Conservation (phyloP, 2,113 vertebrate species). For the Grallaria varia region DNA sequence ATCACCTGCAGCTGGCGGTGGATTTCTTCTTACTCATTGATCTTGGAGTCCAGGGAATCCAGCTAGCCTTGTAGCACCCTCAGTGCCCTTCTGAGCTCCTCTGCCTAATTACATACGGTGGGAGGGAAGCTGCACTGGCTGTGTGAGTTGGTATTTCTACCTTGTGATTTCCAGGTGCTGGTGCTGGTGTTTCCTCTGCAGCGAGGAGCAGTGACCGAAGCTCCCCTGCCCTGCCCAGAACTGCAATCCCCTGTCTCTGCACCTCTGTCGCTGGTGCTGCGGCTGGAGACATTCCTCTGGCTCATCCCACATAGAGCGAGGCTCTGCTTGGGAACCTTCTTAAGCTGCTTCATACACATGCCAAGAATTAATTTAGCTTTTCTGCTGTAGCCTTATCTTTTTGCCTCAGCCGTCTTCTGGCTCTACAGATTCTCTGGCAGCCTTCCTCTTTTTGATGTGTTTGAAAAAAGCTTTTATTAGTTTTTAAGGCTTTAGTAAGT, state of each 20-base stretch:
- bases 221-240: not conserved
- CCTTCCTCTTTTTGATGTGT: slow-evolving; percentile 43
- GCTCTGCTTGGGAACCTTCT: slow-evolving; percentile 24
- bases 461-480: slow-evolving; percentile 57
- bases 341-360: not conserved
- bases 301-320: not conserved
- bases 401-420: slow-evolving; percentile 26
- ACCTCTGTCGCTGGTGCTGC: not conserved
- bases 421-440: slow-evolving; percentile 34
- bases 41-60: not conserved
- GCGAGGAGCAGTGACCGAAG: not conserved
- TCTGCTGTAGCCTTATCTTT: slow-evolving; percentile 49
- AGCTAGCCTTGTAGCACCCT: not conserved
- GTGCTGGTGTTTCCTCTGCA: not conserved
- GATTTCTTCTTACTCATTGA: not conserved
- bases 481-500: slow-evolving; percentile 59
- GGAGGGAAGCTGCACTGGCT: not conserved
- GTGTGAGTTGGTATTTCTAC: not conserved
- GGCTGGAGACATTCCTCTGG: slow-evolving; percentile 7
- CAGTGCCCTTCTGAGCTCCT: not conserved
- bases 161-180: not conserved
- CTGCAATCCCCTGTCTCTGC: not conserved
- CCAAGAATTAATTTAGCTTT: slow-evolving; percentile 46
- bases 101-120: not conserved
- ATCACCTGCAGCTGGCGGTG: not conserved